Evolutionary conservation across 2,888 invertebrate genomes (phyloP).

Genomic region (Linnaemya tessellans): DNA sequence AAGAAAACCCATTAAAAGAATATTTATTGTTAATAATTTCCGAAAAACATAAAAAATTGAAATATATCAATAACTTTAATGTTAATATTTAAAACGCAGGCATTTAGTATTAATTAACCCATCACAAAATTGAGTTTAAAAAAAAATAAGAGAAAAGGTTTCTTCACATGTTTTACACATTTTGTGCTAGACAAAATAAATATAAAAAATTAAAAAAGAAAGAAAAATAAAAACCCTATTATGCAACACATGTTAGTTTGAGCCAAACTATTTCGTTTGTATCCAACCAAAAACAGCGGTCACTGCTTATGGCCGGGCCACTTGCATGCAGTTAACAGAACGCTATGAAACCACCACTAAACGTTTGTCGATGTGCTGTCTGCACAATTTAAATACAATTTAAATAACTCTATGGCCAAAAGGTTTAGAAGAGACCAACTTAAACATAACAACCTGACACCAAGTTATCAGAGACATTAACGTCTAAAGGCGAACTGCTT

Average conservation of each 20-base stretch:
- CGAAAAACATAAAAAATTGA: slow-evolving; percentile 66
- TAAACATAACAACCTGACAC: slow-evolving; percentile 61
- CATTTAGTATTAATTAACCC: slow-evolving; percentile 69
- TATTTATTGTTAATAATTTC: slow-evolving; percentile 70
- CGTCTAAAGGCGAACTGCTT: slow-evolving; percentile 6
- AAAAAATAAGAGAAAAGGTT: slow-evolving; percentile 11
- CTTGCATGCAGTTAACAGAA: slow-evolving; percentile 33
- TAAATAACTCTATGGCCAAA: slow-evolving; percentile 45
- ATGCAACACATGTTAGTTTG: slow-evolving; percentile 64
- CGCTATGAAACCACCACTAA: slow-evolving; percentile 52
- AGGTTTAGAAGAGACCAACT: not conserved
- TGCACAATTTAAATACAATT: slow-evolving; percentile 28
- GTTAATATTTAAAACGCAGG: slow-evolving; percentile 53
- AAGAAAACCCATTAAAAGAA: slow-evolving; percentile 33
- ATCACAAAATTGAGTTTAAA: slow-evolving; percentile 38
- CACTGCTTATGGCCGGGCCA: slow-evolving; percentile 55
- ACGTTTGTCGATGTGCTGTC: slow-evolving; percentile 18
- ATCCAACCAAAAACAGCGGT: slow-evolving; percentile 69
- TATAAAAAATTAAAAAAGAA: not conserved
- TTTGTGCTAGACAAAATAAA: slow-evolving; percentile 29
- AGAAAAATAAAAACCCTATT: not conserved
- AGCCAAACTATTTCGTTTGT: slow-evolving; percentile 52
- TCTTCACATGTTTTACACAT: slow-evolving; percentile 41
- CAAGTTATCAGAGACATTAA: slow-evolving; percentile 29
- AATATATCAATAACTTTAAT: slow-evolving; percentile 61